Percentiles rank a stretch among this genome's conserved stretches.
These are phyloP conservation scores for Parazoanthus darwini DNA, from an alignment of 92 coral and sea anemone genomes.

Conservation along the genomic window DNA sequence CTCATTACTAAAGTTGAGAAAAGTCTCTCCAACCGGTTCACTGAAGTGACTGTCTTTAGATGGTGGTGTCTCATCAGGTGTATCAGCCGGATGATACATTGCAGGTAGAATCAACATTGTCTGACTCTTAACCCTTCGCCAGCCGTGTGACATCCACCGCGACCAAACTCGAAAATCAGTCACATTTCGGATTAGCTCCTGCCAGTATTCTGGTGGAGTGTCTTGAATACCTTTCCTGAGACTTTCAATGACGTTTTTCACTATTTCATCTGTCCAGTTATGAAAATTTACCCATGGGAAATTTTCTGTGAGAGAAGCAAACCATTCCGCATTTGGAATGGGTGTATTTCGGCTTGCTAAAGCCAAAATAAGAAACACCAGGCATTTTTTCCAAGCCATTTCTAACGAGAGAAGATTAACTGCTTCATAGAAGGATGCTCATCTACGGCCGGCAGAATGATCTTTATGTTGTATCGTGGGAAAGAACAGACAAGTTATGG, in stretches of 20 bases:
- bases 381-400: neutral
- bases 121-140: neutral
- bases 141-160: neutral
- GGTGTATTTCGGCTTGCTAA: neutral
- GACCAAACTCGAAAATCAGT: neutral
- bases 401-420: neutral
- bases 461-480: neutral
- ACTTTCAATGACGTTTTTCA: neutral
- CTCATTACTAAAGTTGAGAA: neutral
- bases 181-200: neutral
- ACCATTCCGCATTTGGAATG: neutral
- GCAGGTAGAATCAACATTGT: neutral
- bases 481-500: neutral
- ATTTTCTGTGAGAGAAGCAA: neutral
- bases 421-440: neutral
- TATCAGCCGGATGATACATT: neutral
- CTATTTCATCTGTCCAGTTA: neutral
- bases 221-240: neutral
- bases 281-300: neutral
- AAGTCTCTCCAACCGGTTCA: neutral
- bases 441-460: neutral
- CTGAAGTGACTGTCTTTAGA: neutral
- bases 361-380: no score
- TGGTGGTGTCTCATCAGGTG: neutral
- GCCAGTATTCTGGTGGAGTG: slow-evolving; percentile 8